Base-by-base conservation (phyloP, 2,113 vertebrate genomes). In the Lepus europaeus region DNA sequence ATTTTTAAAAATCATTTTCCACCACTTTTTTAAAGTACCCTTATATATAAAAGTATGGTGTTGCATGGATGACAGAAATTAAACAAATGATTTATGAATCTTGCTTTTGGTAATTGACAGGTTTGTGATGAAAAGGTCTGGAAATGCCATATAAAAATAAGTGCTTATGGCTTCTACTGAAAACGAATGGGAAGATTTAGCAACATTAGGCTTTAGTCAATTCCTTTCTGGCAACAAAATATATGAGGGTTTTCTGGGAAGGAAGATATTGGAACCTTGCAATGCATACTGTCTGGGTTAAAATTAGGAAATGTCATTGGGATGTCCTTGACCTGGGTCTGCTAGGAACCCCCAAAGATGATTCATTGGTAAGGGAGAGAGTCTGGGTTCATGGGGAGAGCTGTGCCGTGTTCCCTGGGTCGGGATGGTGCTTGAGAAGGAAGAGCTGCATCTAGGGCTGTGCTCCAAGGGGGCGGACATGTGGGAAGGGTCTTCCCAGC, bases 81-180 rank as follows among this genome's bases (percentile, higher is more conserved):
- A 69, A 95, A 84, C 17, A 69, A 63, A 59, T 83, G 16, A 66
- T 79, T 59, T 74, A 36, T 69, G 92, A 87, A 61, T 90, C 72
- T 8, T 39, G 9, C 19, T 83, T 83, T 77, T 84, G 39, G 20
- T 63, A 85, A 31, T 88, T 85, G 29, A 73, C n/a, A 61, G 74
- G 22, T 39, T 89, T 69, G 53, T 16, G 23, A 2, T 36, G 61
- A 89, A 89, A 83, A 87, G 61, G 29, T 80, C 39, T 93, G 86
- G 53, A 88, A 66, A 64, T 83, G 91, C 95, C 72, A 61, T 61
- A 84, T 8, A 79, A 82, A 95, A 92, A 59, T 45, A 73, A 90
- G n/a, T 49, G 53, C 70, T 69, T 77, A 13, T 91, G 69, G 33
- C 23, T 87, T 89, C n/a, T 93, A 27, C 78, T 70, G 27, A 36